Evolutionary conservation across 1,140 invertebrate genomes (phyloP).

Genomic region (Pseudomyrmex concolor): DNA sequence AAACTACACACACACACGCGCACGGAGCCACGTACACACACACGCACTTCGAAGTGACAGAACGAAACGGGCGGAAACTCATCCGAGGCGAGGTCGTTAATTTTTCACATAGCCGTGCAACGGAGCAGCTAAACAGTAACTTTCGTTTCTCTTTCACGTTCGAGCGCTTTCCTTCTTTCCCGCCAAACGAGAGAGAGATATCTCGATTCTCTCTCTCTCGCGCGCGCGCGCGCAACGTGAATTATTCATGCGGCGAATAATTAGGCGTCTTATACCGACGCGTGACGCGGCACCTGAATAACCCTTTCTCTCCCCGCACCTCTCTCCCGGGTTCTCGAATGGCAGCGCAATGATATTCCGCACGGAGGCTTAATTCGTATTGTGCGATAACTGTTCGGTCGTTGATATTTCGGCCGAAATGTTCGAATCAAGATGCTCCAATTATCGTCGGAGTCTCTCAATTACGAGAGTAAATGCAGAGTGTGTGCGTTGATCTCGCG

Average conservation of each 20-base stretch:
- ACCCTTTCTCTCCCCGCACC: too few species aligned
- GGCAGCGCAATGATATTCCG: conserved; percentile 35
- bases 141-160: conserved; percentile 8
- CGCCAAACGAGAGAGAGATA: neutral
- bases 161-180: conserved; percentile 22
- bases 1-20: neutral
- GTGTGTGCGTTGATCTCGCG: too few species aligned
- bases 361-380: conserved; percentile 55
- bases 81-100: conserved; percentile 39
- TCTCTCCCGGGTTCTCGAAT: neutral
- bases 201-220: conserved; percentile 38
- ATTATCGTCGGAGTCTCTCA: neutral
- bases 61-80: conserved; percentile 19
- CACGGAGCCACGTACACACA: too few species aligned
- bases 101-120: conserved; percentile 59
- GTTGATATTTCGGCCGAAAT: conserved; percentile 5
- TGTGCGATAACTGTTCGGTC: conserved; percentile 9
- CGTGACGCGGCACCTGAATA: conserved; percentile 31
- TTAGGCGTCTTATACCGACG: conserved; percentile 70
- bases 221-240: conserved; percentile 56
- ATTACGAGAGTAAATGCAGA: too few species aligned
- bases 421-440: conserved; percentile 6
- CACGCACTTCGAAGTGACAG: conserved; percentile 2
- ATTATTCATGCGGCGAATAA: conserved; percentile 76
- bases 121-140: conserved; percentile 49